Conservation (phyloP, 30 jellyfish, hydroid and myxozoan genomes). For the Catostylus mosaicus region DNA sequence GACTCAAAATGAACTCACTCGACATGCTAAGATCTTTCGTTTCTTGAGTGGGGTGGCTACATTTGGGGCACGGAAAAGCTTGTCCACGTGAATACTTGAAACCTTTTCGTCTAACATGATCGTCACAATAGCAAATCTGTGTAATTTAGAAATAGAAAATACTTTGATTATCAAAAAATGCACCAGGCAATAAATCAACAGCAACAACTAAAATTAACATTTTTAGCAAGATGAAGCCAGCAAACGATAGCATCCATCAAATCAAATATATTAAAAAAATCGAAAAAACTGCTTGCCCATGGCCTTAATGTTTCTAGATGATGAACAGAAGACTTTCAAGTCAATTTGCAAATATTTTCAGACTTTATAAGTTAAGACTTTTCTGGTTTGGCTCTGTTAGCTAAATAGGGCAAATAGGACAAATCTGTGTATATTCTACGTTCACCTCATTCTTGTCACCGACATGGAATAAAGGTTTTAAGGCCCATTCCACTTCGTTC, state of each 20-base stretch:
- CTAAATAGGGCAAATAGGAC: neutral
- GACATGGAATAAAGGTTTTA: neutral
- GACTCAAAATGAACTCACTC: slow-evolving; percentile 59
- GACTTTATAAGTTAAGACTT: neutral
- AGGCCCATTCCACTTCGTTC: slow-evolving; percentile 17
- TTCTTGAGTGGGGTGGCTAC: slow-evolving; percentile 88
- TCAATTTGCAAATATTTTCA: too few relatives aligned
- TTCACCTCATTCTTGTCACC: too few relatives aligned
- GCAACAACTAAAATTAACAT: neutral
- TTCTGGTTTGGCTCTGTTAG: neutral
- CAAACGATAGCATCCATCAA: neutral
- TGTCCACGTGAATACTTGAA: slow-evolving; percentile 86
- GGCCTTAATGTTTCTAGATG: too few relatives aligned
- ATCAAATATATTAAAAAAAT: too few relatives aligned
- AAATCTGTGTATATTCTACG: neutral
- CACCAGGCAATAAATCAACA: neutral
- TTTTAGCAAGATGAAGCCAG: neutral
- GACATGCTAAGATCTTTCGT: slow-evolving; percentile 95
- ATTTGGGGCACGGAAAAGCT: slow-evolving; percentile 91
- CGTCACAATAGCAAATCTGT: slow-evolving; percentile 93
- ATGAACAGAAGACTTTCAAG: too few relatives aligned
- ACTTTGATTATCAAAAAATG: neutral
- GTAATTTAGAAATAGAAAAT: neutral
- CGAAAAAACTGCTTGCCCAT: neutral
- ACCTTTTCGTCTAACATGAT: slow-evolving; percentile 92